Percentiles rank a stretch among this genome's conserved stretches.
phyloP scores from a whole-genome alignment of 2,113 vertebrate genomes.

The Arothron firmamentum region DNA sequence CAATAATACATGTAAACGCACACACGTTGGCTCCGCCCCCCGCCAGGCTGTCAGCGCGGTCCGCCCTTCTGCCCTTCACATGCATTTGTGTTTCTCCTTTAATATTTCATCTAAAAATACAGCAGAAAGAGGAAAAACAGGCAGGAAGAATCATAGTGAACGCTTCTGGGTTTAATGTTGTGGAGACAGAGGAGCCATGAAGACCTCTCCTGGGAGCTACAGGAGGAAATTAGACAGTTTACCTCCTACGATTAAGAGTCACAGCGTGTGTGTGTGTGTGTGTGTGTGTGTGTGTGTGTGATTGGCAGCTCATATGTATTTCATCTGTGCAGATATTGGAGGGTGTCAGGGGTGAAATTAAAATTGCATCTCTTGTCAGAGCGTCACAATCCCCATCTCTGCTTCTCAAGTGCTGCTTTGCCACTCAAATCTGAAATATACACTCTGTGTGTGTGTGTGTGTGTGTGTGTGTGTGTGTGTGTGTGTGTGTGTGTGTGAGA shows the following conservation, averaged over 20 bases:
- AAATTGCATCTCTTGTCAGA: conserved; percentile 73
- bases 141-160: no score
- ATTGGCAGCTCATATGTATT: conserved; percentile 75
- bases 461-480: conserved; percentile 12
- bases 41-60: no score
- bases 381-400: conserved; percentile 61
- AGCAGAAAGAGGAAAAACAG: no score
- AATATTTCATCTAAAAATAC: no score
- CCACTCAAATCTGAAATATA: conserved; percentile 44
- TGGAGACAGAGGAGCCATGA: no score
- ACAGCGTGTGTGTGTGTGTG: background rate
- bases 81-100: no score
- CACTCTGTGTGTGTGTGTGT: conserved; percentile 4
- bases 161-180: no score
- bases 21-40: no score
- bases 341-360: conserved; percentile 78
- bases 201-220: background rate
- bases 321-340: conserved; percentile 55
- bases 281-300: conserved; percentile 36
- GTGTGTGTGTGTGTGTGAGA: background rate
- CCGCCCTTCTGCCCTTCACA: no score
- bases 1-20: no score
- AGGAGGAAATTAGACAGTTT: background rate
- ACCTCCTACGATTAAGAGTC: no score
- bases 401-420: conserved; percentile 56